Evolutionary conservation across 2,113 vertebrate genomes (phyloP).

Genomic region (Pontoporia blainvillei): DNA sequence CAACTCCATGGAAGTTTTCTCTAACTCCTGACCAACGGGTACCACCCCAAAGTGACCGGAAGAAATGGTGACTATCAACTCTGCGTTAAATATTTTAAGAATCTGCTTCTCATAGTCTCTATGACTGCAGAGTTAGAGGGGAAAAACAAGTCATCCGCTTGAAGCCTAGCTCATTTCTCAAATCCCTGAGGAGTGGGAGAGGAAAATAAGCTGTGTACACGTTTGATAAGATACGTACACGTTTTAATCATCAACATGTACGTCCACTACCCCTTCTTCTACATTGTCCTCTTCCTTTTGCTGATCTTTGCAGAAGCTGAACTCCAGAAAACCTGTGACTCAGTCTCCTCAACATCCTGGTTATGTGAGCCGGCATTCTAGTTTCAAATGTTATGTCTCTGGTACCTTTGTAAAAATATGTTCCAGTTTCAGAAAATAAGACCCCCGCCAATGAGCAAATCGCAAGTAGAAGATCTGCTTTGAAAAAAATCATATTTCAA

Average conservation of each 20-base stretch:
- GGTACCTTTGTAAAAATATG: not conserved
- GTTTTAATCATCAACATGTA: not conserved
- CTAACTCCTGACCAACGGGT: not conserved
- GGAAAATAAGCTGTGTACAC: not conserved
- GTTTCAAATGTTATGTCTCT: not conserved
- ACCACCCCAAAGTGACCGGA: not conserved
- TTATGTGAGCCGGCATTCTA: not conserved
- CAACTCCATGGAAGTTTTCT: not conserved
- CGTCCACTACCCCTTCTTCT: not conserved
- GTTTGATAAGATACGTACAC: not conserved
- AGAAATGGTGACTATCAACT: not conserved
- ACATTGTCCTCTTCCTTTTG: not conserved
- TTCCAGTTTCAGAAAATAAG: slow-evolving; percentile 40
- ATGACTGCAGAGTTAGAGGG: not conserved
- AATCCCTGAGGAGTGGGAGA: not conserved
- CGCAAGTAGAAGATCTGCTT: not conserved
- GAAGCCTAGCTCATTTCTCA: not conserved
- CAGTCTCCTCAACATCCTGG: not conserved
- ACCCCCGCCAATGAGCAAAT: not conserved
- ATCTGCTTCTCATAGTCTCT: not conserved
- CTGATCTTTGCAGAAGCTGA: not conserved
- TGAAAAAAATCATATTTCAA: not conserved
- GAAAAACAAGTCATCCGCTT: not conserved
- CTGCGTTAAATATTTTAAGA: not conserved
- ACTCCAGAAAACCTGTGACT: not conserved